These are phyloP conservation scores for Atherinosoma microstoma DNA, from an alignment of 2,797 vertebrate species.

Conservation along the genomic window DNA sequence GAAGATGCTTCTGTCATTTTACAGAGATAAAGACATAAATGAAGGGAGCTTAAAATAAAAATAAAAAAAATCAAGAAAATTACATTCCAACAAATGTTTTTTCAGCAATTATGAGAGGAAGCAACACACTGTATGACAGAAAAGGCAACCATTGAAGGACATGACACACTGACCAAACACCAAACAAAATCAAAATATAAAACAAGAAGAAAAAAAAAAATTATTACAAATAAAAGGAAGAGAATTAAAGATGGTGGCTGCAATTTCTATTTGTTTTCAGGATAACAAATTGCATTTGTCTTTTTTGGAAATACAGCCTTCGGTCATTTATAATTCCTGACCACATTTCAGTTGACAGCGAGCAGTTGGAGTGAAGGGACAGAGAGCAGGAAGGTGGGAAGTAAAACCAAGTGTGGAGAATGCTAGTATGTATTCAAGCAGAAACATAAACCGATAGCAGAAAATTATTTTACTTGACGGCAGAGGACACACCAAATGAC, in stretches of 20 bases:
- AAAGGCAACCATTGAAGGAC: neutral
- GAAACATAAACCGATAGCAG: conserved; percentile 22
- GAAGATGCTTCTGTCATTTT: conserved; percentile 5
- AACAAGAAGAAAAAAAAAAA: neutral
- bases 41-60: neutral
- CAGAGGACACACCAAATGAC: conserved; percentile 65
- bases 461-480: conserved; percentile 54
- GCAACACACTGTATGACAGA: neutral
- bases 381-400: conserved; percentile 11
- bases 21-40: neutral
- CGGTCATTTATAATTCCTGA: conserved; percentile 28
- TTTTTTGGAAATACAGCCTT: conserved; percentile 1
- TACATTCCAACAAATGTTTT: neutral
- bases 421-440: conserved; percentile 31
- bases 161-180: neutral
- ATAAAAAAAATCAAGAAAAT: conserved; percentile 1
- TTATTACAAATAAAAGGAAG: neutral
- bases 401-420: conserved; percentile 41
- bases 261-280: too few relatives aligned
- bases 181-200: neutral
- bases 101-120: neutral
- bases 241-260: too few relatives aligned
- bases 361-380: conserved; percentile 11
- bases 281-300: neutral
- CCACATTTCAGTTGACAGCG: conserved; percentile 1